Conservation (phyloP, 2,797 vertebrate species). For the Mormyrus proboscirostris region DNA sequence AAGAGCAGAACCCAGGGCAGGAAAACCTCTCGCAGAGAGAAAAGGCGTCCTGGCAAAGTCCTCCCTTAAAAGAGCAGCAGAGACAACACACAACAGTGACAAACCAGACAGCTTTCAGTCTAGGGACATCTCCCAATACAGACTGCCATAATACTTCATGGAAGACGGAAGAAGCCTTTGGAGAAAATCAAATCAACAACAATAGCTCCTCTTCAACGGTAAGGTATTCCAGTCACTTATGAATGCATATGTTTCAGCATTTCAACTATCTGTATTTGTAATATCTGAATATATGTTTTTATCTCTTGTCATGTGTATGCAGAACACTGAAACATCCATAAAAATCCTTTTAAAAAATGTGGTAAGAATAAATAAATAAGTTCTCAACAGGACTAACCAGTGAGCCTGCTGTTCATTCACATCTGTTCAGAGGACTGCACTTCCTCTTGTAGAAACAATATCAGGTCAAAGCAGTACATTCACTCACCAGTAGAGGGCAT, state of each 20-base stretch:
- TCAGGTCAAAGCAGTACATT: not conserved
- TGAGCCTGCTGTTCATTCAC: not conserved
- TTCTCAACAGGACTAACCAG: not conserved
- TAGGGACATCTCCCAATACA: rapidly evolving
- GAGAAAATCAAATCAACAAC: constrained; percentile 30
- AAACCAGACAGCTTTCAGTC: constrained; percentile 9
- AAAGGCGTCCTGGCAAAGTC: not conserved
- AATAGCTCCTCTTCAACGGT: constrained; percentile 39
- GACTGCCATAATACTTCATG: not conserved
- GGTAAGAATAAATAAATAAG: not conserved
- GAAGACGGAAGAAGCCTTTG: constrained; percentile 2
- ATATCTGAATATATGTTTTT: not conserved
- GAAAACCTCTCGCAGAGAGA: constrained; percentile 18
- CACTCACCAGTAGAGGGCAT: not conserved
- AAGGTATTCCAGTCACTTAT: constrained; percentile 21
- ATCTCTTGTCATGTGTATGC: not conserved
- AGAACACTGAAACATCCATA: not conserved
- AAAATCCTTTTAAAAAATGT: not conserved
- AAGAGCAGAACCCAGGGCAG: rapidly evolving
- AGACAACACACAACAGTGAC: not conserved
- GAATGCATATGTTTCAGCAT: not conserved
- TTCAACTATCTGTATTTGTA: not conserved
- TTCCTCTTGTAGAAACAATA: not conserved
- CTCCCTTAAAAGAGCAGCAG: not conserved
- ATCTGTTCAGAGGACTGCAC: not conserved